Evolutionary conservation across 2,888 invertebrate genomes (phyloP).

Genomic region (Leucophenga montana): DNA sequence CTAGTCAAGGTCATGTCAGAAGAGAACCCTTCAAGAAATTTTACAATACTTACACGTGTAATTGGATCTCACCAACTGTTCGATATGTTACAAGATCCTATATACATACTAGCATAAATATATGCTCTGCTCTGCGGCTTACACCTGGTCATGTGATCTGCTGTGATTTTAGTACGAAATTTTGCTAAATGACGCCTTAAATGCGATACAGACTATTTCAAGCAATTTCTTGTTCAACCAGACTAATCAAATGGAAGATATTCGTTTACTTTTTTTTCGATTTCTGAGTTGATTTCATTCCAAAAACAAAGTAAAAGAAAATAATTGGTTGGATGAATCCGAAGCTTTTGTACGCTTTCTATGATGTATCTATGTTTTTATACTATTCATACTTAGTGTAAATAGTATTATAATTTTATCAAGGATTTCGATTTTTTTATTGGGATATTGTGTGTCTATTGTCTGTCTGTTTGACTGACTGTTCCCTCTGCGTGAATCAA

Average conservation of each 20-base stretch:
- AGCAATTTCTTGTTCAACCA: conserved; percentile 38
- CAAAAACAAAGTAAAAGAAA: no score
- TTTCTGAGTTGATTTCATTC: no score
- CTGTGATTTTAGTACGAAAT: neutral
- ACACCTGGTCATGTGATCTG: conserved; percentile 18
- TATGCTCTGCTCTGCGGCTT: neutral
- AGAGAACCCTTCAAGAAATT: conserved; percentile 42
- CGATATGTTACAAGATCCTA: neutral
- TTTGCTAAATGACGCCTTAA: neutral
- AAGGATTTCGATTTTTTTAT: no score
- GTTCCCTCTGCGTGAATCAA: no score
- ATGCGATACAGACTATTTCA: no score
- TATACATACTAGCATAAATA: neutral
- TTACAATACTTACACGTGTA: conserved; percentile 39
- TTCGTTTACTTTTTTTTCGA: neutral
- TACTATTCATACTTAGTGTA: no score
- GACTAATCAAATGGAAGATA: conserved; percentile 65
- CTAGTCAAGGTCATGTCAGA: conserved; percentile 50
- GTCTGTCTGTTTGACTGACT: no score
- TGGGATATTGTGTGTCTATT: no score
- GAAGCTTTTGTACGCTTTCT: no score
- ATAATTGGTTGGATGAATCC: no score
- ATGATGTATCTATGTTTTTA: no score
- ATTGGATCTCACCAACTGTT: conserved; percentile 30
- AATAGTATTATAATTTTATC: no score